Conservation (phyloP, 2,888 invertebrate species). For the Ennomos fuscantarius region DNA sequence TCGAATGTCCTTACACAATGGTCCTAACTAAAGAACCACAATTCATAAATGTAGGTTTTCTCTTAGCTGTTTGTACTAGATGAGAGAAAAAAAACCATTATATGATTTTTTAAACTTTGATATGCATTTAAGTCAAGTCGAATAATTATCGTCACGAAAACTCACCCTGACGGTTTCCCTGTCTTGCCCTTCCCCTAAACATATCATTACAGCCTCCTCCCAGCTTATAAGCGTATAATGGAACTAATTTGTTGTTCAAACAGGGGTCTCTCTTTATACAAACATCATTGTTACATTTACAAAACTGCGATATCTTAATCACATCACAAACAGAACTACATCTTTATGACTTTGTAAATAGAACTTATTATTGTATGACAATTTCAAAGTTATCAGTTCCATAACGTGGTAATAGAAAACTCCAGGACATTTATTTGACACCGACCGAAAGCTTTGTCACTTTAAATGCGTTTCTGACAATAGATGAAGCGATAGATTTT, state of each 20-base stretch:
- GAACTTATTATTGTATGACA: conserved; percentile 38
- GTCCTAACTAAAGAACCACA: too few species aligned
- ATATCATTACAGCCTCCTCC: conserved; percentile 62
- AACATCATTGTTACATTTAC: conserved; percentile 65
- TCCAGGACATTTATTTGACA: conserved; percentile 75
- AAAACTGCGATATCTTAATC: conserved; percentile 30
- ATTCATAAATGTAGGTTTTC: too few species aligned
- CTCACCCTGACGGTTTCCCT: conserved; percentile 33
- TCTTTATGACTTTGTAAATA: conserved; percentile 21
- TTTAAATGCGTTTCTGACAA: conserved; percentile 52
- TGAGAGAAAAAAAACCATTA: too few species aligned
- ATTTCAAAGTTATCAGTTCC: not conserved
- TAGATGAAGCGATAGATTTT: conserved; percentile 47
- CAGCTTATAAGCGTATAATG: conserved; percentile 80
- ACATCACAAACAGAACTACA: not conserved
- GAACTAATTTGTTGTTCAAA: conserved; percentile 84
- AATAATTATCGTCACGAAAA: conserved; percentile 19
- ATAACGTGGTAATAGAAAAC: conserved; percentile 51
- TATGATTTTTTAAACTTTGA: too few species aligned
- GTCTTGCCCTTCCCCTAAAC: conserved; percentile 50
- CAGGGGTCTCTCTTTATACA: conserved; percentile 74
- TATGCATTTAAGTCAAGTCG: not conserved
- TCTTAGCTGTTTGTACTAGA: too few species aligned
- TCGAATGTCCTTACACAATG: too few species aligned
- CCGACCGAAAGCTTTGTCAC: conserved; percentile 74